Base-by-base conservation (phyloP, 2,113 vertebrate species). In the Hiodon alosoides region DNA sequence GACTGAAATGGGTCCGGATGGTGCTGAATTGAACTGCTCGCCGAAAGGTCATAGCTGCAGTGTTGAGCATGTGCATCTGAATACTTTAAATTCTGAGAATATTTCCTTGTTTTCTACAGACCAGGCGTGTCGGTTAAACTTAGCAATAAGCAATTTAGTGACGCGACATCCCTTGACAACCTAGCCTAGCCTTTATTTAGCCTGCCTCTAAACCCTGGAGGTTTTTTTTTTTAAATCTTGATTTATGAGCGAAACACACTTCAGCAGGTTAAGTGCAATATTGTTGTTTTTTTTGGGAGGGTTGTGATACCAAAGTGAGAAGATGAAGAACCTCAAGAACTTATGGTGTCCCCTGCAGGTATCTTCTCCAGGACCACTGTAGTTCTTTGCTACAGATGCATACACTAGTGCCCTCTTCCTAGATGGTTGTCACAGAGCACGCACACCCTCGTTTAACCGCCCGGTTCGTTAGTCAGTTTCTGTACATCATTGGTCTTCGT, bases 231-330 rank as follows among this genome's bases (percentile, higher is more conserved):
- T 61, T 69, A 8, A 52, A 53, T 66, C 60, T 62, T 10, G 5
- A 11, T 66, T 9, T 66, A 10, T 31, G 11, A 66, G 3, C 3
- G 2, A 52, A 57, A 54, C 31, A 10, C 50, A 53, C 53, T 73
- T 67, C 75, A 73, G 77, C 58, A 61, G 66, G 61, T 78, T 69
- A 73, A 73, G 85, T 86, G 85, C 85, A 86, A 86, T 85, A 86
- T 65, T 82, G 60, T 55, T 17, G 76, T 79, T 75, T 78, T 31
- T 31, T 31, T 31, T 31, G 31, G 31, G 31, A 31, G 31, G 72
- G 74, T 31, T 65, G 14, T 75, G 69, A 79, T 76, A 79, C 83
- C 85, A 86, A 86, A 85, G 81, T 73, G 13, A 58, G 66, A 70
- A 52, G 57, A 13, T 14, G 31, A 50, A 60, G 55, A 16, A 67